Evolutionary conservation across 2,888 invertebrate genomes (phyloP).

Genomic region (Tiliacea citrago): DNA sequence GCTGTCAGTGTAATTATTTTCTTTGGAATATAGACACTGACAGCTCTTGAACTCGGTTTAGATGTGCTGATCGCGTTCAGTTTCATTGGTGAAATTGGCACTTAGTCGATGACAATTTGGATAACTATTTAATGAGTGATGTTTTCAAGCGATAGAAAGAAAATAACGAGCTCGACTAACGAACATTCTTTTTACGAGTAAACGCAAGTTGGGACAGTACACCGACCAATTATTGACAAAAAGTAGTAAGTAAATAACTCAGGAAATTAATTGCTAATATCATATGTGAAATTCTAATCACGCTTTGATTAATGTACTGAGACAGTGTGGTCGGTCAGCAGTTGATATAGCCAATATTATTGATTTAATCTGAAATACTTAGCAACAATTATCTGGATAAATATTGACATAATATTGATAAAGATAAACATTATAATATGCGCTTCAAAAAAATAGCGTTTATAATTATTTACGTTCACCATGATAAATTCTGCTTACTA

Average conservation of each 20-base stretch:
- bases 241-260: constrained; percentile 39
- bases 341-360: neutral
- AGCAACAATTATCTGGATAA: constrained; percentile 2
- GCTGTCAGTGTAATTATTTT: no score
- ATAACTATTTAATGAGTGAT: constrained; percentile 36
- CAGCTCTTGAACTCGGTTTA: no score
- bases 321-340: neutral
- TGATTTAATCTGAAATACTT: neutral
- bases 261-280: constrained; percentile 28
- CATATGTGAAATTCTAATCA: constrained; percentile 36
- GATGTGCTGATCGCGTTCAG: no score
- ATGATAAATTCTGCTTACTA: neutral
- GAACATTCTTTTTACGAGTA: constrained; percentile 34
- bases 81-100: no score
- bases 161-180: constrained; percentile 36
- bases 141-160: constrained; percentile 31
- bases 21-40: no score
- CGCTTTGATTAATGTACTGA: constrained; percentile 36
- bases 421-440: neutral
- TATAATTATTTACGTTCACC: neutral
- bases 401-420: neutral
- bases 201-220: constrained; percentile 10
- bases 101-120: constrained; percentile 13
- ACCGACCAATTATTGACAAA: constrained; percentile 46
- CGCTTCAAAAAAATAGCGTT: no score